Evolutionary conservation across 2,797 vertebrate species (phyloP), one percentile per base, ranked within the genome.

Genomic region (Myotis daubentonii): DNA sequence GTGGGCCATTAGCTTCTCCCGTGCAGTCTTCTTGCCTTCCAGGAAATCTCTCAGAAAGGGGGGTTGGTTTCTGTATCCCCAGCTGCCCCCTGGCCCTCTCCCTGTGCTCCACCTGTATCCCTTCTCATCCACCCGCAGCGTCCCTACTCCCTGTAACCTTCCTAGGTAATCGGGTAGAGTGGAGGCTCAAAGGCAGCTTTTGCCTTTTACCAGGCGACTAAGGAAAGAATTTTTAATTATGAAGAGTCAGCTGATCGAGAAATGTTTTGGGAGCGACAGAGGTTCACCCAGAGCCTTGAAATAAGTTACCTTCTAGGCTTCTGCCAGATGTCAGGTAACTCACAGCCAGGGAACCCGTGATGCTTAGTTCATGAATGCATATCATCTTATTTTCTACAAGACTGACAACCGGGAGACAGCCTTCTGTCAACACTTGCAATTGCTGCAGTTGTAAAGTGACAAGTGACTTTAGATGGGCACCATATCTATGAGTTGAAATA

Each of bases 381-480:
- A 41, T 5, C 38, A 22, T 66, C 81, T 91, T 75, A 33, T 82
- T 94, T 94, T 89, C 92, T 90, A 19, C 22, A 79, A 85, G 85
- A n/a, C 53, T 16, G 3, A 85, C 87, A 82, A 38, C 62, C 9
- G n/a, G 51, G 87, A 68, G 33, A 19, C 47, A 28, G 2, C 51
- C 33, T 92, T 30, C n/a, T 33, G n/a, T 22, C 25, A 4, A 57
- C 53, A 44, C 49, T 65, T 55, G n/a, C 36, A 74, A 79, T 51
- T 19, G 8, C 41, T 65, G 60, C 28, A 60, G n/a, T 49, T 57
- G 12, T 76, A 78, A 80, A n/a, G 41, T 55, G 81, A 84, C 6
- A 3, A 2, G 33, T 44, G 68, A 87, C 41, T 30, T 84, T 70
- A 20, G 25, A 33, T 41, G 44, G 38, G 80, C 9, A 51, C 28